Percentiles rank a stretch among this genome's conserved stretches.
phyloP scores from a whole-genome alignment of 2,797 vertebrate species.

The Hylomyscus alleni region DNA sequence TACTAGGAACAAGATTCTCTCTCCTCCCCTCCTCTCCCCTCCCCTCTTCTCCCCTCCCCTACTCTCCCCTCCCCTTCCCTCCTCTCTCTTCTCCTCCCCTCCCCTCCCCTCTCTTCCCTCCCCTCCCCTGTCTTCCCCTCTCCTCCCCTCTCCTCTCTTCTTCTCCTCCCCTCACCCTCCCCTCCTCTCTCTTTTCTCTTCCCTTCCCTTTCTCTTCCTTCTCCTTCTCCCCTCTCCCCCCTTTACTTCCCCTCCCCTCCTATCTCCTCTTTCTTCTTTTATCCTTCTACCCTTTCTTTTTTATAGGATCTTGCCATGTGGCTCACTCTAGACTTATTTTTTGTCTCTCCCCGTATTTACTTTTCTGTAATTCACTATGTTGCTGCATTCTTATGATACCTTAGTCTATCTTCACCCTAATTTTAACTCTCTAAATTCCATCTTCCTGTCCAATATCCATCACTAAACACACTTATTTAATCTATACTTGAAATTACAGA shows the following conservation, averaged over 20 bases:
- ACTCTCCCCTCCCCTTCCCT: neutral
- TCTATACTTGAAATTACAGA: neutral
- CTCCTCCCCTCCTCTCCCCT: too few relatives aligned
- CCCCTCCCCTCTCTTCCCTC: too few relatives aligned
- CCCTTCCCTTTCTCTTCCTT: too few relatives aligned
- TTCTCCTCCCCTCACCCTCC: too few relatives aligned
- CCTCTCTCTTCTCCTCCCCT: neutral
- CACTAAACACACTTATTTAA: neutral
- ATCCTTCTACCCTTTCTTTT: neutral
- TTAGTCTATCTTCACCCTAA: neutral
- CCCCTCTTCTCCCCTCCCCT: accelerated
- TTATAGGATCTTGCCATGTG: neutral
- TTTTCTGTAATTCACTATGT: neutral
- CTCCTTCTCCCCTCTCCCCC: too few relatives aligned
- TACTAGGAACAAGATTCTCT: neutral
- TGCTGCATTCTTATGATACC: neutral
- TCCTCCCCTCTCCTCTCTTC: too few relatives aligned
- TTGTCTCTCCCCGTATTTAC: neutral
- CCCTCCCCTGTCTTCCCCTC: neutral
- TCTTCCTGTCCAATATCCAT: neutral
- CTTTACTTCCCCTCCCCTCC: too few relatives aligned
- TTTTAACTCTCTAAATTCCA: neutral
- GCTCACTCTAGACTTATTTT: neutral
- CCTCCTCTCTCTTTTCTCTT: too few relatives aligned
- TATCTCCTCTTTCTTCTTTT: too few relatives aligned